Evolutionary conservation across 2,888 invertebrate genomes (phyloP).

Genomic region (Pogonocherus hispidulus): DNA sequence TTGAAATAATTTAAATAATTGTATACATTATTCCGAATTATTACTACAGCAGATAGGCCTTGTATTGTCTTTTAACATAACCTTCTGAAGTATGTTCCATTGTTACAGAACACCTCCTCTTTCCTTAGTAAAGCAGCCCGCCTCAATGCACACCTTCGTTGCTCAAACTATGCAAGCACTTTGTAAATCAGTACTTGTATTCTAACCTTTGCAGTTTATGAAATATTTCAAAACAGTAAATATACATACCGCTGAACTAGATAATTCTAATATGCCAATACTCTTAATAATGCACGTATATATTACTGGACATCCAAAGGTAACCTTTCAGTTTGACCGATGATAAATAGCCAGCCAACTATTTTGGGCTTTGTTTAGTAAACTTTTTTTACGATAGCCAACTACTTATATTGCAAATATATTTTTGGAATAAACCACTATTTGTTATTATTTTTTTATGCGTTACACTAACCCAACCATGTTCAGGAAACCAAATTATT

Average conservation of each 20-base stretch:
- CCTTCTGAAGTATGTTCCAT: slow-evolving; percentile 25
- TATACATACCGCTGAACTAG: neutral
- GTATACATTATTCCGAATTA: slow-evolving; percentile 18
- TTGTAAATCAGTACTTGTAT: neutral
- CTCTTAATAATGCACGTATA: too few species aligned
- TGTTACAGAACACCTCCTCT: slow-evolving; percentile 9
- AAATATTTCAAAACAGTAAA: neutral
- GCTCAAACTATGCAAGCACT: neutral
- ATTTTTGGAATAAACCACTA: too few species aligned
- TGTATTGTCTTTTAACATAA: slow-evolving; percentile 18
- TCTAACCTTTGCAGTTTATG: neutral
- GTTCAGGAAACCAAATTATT: too few species aligned
- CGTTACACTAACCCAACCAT: too few species aligned
- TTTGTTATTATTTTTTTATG: too few species aligned
- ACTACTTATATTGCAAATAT: too few species aligned
- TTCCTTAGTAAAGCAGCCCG: slow-evolving; percentile 10
- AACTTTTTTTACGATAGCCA: too few species aligned
- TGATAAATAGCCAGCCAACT: too few species aligned
- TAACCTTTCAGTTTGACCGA: too few species aligned
- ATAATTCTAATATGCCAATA: too few species aligned
- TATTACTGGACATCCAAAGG: too few species aligned
- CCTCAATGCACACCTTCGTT: slow-evolving; percentile 9
- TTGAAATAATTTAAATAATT: slow-evolving; percentile 11
- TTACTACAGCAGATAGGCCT: slow-evolving; percentile 1
- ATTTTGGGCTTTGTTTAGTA: too few species aligned